Percentiles rank a stretch among this genome's conserved stretches.
phyloP scores from a whole-genome alignment of 1,140 invertebrate genomes.

The Brachystomella parvula region DNA sequence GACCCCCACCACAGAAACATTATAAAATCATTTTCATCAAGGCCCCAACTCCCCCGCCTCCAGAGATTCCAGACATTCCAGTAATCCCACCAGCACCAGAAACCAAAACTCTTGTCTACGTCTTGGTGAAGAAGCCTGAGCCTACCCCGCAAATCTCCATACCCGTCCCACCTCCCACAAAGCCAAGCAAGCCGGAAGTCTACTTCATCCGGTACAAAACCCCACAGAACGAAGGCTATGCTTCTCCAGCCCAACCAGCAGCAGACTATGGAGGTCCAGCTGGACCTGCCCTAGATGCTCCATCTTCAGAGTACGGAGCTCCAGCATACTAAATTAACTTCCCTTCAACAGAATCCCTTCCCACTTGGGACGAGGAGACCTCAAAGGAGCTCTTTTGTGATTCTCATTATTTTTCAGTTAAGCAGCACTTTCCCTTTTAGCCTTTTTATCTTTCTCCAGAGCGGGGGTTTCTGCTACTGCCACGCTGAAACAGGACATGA shows the following conservation, averaged over 20 bases:
- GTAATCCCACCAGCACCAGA: conserved; percentile 65
- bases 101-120: conserved; percentile 73
- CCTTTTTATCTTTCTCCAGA: neutral
- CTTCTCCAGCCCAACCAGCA: conserved; percentile 22
- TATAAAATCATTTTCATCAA: conserved; percentile 87
- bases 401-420: neutral
- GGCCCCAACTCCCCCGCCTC: conserved; percentile 69
- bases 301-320: conserved; percentile 22
- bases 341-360: no score
- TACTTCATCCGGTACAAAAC: conserved; percentile 82
- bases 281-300: neutral
- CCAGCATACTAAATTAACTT: conserved; percentile 26
- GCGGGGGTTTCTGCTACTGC: neutral
- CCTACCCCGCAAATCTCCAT: conserved; percentile 68
- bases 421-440: neutral
- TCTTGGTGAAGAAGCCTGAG: conserved; percentile 77
- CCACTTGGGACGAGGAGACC: no score
- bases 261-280: conserved; percentile 25
- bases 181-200: conserved; percentile 58
- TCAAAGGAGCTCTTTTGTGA: neutral
- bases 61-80: conserved; percentile 67
- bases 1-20: conserved; percentile 68
- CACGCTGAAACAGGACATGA: no score
- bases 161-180: conserved; percentile 64
- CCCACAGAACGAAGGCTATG: conserved; percentile 52